A percentile compares a stretch with the other conserved stretches of the same genome.
Evolutionary conservation across 2,113 vertebrate genomes (phyloP).

Genomic region (Raja brachyura): DNA sequence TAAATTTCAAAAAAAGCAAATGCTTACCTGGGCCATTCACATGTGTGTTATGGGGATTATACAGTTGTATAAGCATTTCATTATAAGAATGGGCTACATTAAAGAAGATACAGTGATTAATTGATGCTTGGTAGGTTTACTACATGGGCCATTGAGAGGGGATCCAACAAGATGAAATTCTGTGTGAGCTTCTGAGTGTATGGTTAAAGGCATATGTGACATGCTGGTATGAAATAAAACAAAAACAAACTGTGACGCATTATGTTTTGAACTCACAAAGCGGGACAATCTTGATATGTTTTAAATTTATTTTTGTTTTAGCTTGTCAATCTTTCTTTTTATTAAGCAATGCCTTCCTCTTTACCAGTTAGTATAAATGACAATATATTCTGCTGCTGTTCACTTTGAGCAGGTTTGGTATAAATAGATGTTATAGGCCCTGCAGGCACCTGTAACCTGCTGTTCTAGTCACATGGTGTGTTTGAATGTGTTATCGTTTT

Average conservation of each 20-base stretch:
- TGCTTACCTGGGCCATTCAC: neutral
- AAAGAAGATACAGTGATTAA: neutral
- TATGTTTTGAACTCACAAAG: neutral
- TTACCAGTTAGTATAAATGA: neutral
- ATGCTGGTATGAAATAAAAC: neutral
- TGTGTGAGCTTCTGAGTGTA: slow-evolving; percentile 10
- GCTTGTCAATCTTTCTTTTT: neutral
- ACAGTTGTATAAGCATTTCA: neutral
- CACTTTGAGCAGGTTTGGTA: neutral
- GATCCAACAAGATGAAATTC: neutral
- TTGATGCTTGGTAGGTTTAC: slow-evolving; percentile 13
- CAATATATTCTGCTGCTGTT: neutral
- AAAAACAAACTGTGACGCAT: neutral
- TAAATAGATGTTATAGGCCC: neutral
- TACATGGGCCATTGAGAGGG: neutral
- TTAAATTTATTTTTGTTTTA: neutral
- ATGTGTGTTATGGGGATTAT: neutral
- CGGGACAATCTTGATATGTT: neutral
- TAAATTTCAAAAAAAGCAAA: neutral
- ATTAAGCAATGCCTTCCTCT: neutral
- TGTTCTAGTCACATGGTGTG: neutral
- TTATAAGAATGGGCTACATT: neutral
- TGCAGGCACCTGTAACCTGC: neutral
- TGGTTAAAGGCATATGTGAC: neutral
- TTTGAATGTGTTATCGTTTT: slow-evolving; percentile 22